Percentiles rank a stretch among this genome's conserved stretches.
These are phyloP conservation scores for Lutraria lutraria DNA, from an alignment of 2,888 invertebrate genomes.

Conservation along the genomic window DNA sequence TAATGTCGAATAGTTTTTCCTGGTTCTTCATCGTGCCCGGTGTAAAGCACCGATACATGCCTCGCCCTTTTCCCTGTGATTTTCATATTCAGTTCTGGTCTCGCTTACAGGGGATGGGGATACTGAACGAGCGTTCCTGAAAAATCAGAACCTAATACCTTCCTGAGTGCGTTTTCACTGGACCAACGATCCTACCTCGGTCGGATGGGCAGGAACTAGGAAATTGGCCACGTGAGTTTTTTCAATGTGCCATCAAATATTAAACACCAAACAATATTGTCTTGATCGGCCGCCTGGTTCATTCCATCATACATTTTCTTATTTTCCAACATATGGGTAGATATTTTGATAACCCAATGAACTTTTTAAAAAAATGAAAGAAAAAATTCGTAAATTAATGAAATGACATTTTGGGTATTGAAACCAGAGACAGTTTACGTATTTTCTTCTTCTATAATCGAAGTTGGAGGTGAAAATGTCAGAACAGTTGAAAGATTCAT, in stretches of 20 bases:
- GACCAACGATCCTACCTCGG: no score
- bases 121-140: no score
- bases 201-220: no score
- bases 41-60: no score
- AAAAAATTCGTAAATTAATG: not conserved
- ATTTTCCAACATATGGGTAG: not conserved
- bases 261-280: not conserved
- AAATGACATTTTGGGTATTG: slow-evolving; percentile 1
- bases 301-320: not conserved
- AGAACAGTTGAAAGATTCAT: slow-evolving; percentile 28
- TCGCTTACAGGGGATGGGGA: no score
- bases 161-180: no score
- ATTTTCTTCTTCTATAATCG: not conserved
- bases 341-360: slow-evolving; percentile 1
- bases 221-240: no score
- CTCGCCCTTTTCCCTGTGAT: no score
- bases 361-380: not conserved
- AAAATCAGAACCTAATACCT: no score
- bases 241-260: not conserved
- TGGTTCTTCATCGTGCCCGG: no score
- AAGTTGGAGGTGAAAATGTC: slow-evolving; percentile 31
- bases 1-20: no score
- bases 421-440: not conserved
- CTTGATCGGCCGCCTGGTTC: not conserved
- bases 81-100: no score